These are phyloP conservation scores for Venustoraphidia nigricollis DNA, from an alignment of 2,888 invertebrate species.

Conservation along the genomic window DNA sequence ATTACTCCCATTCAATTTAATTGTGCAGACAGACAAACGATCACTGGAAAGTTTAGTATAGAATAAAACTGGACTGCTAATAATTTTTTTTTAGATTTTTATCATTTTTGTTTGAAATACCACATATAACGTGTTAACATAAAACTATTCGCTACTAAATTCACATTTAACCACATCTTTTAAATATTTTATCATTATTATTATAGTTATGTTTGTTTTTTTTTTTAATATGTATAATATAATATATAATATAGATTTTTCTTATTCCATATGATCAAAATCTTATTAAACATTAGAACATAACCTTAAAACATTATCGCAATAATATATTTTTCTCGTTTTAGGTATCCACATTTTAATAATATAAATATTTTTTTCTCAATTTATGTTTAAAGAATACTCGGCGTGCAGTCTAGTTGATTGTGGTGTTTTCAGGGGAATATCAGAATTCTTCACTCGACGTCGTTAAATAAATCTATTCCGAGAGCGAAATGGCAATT, in stretches of 20 bases:
- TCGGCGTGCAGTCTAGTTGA: slow-evolving; percentile 34
- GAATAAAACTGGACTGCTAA: not conserved
- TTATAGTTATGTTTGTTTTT: slow-evolving; percentile 8
- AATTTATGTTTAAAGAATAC: slow-evolving; percentile 21
- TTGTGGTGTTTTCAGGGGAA: slow-evolving; percentile 26
- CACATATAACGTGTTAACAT: slow-evolving; percentile 8
- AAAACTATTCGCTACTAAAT: slow-evolving; percentile 6
- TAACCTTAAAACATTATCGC: not conserved
- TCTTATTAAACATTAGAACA: slow-evolving; percentile 5
- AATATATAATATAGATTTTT: slow-evolving; percentile 23
- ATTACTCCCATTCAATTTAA: no score
- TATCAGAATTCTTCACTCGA: slow-evolving; percentile 5
- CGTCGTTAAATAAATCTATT: no score
- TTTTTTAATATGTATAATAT: slow-evolving; percentile 12
- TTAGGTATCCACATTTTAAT: not conserved
- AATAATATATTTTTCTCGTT: not conserved
- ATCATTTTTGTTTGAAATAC: no score
- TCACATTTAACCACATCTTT: slow-evolving; percentile 5
- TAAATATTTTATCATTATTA: slow-evolving; percentile 10
- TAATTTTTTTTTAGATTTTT: no score
- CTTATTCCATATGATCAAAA: slow-evolving; percentile 15
- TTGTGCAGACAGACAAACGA: not conserved
- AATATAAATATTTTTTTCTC: not conserved
- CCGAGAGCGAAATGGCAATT: no score
- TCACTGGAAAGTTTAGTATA: not conserved